phyloP scores from a whole-genome alignment of 1,140 invertebrate species.

The Eupristina koningsbergeri region DNA sequence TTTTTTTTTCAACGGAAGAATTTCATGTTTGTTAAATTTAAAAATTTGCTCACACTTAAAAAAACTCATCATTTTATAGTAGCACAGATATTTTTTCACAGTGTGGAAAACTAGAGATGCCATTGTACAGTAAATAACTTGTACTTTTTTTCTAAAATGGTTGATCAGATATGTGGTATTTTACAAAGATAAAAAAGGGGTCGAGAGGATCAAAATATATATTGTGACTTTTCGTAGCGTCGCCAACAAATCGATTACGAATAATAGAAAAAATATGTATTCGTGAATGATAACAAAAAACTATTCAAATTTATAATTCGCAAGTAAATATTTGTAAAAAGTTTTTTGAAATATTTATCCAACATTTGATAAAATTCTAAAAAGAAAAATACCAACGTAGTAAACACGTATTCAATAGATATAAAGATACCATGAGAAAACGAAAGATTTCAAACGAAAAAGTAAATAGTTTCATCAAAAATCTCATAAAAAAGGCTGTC shows the following conservation, averaged over 20 bases:
- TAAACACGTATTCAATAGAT: neutral
- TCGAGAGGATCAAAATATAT: conserved; percentile 19
- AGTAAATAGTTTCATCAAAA: neutral
- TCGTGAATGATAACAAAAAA: neutral
- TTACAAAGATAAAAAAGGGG: conserved; percentile 5
- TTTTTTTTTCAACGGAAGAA: neutral
- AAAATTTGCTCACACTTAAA: neutral
- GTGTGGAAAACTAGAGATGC: neutral
- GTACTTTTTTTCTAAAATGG: neutral
- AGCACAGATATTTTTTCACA: neutral
- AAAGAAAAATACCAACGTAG: neutral
- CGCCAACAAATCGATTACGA: neutral
- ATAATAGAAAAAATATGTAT: neutral
- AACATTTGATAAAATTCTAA: neutral
- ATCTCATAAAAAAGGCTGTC: neutral
- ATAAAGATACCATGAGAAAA: neutral
- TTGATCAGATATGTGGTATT: conserved; percentile 5
- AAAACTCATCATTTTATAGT: neutral
- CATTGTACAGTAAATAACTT: neutral
- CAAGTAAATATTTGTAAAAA: neutral
- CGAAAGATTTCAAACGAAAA: neutral
- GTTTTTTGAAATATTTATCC: neutral
- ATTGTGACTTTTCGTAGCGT: neutral
- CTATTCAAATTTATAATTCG: neutral
- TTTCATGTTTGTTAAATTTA: neutral